Evolutionary conservation across 1,140 invertebrate genomes (phyloP), one percentile per base, ranked within the genome.

Genomic region (Drosophila ohnishii): DNA sequence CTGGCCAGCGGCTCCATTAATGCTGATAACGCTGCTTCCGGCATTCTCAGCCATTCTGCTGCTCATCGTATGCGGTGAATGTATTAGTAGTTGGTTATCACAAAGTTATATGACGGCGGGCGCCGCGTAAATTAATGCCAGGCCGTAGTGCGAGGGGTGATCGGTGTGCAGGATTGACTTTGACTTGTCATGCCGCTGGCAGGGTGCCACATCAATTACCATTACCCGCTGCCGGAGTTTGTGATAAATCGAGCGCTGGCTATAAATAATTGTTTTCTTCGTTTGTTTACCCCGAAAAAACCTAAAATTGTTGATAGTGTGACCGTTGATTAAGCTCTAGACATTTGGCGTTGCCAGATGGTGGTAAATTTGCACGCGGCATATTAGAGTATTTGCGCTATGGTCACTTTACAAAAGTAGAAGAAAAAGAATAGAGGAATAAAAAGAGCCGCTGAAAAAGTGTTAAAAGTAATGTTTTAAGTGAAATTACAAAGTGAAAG

Each of bases 1-100:
- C 47, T 16, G 25, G 5, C 28, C 30, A 16, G 28, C 48, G n/a
- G 32, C 50, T 37, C 57, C 53, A 32, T 72, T 81, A 7, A 86
- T 79, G 45, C 42, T 88, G 83, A 87, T 87, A 88, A 87, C 53
- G 64, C 67, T 75, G 61, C 67, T 75, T 58, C 64, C 74, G 8
- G 61, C 13, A 14, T 32, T 63, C n/a, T 82, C 79, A 11, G 39
- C 32, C 56, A 61, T 66, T 77, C 73, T 76, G 56, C 51, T 67
- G 7, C 55, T 13, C 32, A 47, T 57, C 40, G 44, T 14, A 28
- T 22, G 7, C 19, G 34, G 48, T 39, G 37, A 64, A 45, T 66
- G 48, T 69, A 56, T 48, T 48, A 45, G 63, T 65, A n/a, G 16
- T 37, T 48, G 35, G 5, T 57, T 80, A 72, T 81, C 57, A 80